Conservation (phyloP, 2,888 invertebrate species). For the Lasioglossum lativentre region DNA sequence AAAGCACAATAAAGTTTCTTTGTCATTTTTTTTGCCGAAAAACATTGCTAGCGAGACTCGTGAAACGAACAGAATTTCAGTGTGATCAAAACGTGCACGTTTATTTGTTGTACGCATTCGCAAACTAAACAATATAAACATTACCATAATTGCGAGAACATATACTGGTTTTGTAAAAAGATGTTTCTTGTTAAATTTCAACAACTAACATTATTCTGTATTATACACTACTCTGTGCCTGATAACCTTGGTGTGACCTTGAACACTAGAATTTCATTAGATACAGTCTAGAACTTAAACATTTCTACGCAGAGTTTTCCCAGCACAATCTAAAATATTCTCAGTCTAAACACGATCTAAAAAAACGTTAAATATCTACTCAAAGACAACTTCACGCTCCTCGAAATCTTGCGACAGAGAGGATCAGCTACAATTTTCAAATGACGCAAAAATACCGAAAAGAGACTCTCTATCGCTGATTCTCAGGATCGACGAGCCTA, state of each 20-base stretch:
- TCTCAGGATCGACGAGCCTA: constrained; percentile 20
- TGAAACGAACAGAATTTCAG: background rate
- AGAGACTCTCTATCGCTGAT: background rate
- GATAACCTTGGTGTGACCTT: too few species aligned
- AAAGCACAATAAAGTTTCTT: background rate
- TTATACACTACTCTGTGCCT: background rate
- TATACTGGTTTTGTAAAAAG: background rate
- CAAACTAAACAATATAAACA: background rate
- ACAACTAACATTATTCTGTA: background rate
- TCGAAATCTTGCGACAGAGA: background rate
- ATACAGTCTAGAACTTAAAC: too few species aligned
- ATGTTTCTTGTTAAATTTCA: too few species aligned
- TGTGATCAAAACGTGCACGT: background rate
- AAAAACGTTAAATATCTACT: background rate
- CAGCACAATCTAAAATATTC: too few species aligned
- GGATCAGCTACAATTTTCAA: background rate
- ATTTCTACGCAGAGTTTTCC: too few species aligned
- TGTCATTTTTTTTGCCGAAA: background rate
- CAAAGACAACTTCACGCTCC: background rate
- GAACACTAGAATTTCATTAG: too few species aligned
- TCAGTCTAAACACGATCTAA: too few species aligned
- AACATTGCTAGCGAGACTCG: background rate
- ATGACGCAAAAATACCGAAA: background rate
- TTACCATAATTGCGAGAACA: background rate
- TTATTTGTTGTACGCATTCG: background rate